These are phyloP conservation scores for Colletes collaris DNA, from an alignment of 2,888 invertebrate species.

Conservation along the genomic window DNA sequence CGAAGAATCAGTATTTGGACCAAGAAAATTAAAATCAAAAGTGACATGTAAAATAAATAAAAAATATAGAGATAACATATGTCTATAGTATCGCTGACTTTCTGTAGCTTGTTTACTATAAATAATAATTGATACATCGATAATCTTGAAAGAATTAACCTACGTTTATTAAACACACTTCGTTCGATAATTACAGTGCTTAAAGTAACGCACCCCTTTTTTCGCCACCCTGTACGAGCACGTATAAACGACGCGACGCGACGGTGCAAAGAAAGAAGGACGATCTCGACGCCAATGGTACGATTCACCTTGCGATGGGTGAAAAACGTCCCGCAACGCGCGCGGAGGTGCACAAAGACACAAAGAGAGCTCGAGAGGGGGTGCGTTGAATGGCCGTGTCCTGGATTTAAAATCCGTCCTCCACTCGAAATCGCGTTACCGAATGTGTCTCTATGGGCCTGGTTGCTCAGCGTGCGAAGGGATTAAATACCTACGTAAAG, in stretches of 20 bases:
- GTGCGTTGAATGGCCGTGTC: conserved; percentile 59
- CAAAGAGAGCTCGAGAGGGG: conserved; percentile 44
- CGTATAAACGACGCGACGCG: too few species aligned
- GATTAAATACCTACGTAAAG: conserved; percentile 66
- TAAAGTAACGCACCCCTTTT: too few species aligned
- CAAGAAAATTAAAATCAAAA: not conserved
- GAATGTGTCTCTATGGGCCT: conserved; percentile 51
- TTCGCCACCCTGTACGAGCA: not conserved
- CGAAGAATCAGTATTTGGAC: not conserved
- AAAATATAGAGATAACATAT: not conserved
- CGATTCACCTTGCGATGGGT: conserved; percentile 30
- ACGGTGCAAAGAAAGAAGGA: too few species aligned
- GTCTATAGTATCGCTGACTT: too few species aligned
- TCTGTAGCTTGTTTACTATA: too few species aligned
- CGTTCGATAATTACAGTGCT: too few species aligned
- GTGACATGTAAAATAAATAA: not conserved
- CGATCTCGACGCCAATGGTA: conserved; percentile 15
- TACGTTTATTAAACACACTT: too few species aligned
- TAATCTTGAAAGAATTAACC: too few species aligned
- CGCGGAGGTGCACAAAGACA: conserved; percentile 29
- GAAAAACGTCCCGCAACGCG: conserved; percentile 26
- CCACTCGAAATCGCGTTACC: conserved; percentile 71
- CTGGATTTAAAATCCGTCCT: conserved; percentile 68
- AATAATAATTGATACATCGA: too few species aligned
- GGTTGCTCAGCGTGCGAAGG: conserved; percentile 60